Conservation (phyloP, 2,113 vertebrate genomes). For the cattle (Bos taurus) region ARS-UCD2.0 NC_037331.1:60450001-60450500, state of each 20-base stretch:
- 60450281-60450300: conserved; percentile 24
- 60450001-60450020: conserved; percentile 25
- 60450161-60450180: not conserved
- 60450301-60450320: conserved; percentile 41
- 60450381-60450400: conserved; percentile 78
- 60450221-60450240: conserved; percentile 74
- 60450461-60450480: conserved; percentile 74
- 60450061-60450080: conserved; percentile 63
- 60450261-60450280: conserved; percentile 72
- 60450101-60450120: conserved; percentile 54
- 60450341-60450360: conserved; percentile 83
- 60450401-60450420: conserved; percentile 75
- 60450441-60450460: conserved; percentile 74
- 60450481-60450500: conserved; percentile 85
- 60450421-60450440: conserved; percentile 82
- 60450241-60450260: conserved; percentile 74
- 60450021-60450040: not conserved
- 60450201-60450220: conserved; percentile 67
- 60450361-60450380: conserved; percentile 87
- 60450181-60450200: conserved; percentile 39
- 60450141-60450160: conserved; percentile 53
- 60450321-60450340: conserved; percentile 79
- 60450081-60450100: conserved; percentile 67
- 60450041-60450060: not conserved
- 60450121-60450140: conserved; percentile 68